Evolutionary conservation across 2,113 vertebrate genomes (phyloP), one percentile per base, ranked within the genome.

Genomic region (Pedetes capensis): DNA sequence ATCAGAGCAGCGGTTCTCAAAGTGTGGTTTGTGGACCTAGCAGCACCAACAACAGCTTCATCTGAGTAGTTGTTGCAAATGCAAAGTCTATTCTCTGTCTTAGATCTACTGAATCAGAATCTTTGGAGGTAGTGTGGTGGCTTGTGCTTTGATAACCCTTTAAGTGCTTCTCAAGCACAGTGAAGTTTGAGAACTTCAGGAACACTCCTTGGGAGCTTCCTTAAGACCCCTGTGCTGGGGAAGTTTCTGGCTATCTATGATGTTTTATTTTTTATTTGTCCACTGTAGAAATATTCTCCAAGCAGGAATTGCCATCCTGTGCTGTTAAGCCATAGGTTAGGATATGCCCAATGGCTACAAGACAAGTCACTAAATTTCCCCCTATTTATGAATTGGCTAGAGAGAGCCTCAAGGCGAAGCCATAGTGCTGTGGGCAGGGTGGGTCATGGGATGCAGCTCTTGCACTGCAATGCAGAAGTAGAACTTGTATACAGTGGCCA

Each of bases 351-450:
- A 1, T 8, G 29, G 51, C 61, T 34, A 14, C 1, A 25, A 85
- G 11, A 59, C 3, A 51, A 68, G 3, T 37, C 13, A 76, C 37
- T 75, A 27, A 78, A 72, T 64, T 57, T 34, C 11, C 14, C 3
- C 5, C 7, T 0, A 0, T 49, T 49, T 47, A 76, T 87, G 53
- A n/a, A 47, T 4, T 55, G 23, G 39, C 2, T 20, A 34, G 63
- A 61, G 29, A 23, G 63, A 29, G 13, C 8, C 0, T 0, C 37
- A 44, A 16, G 6, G 39, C 3, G 4, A 23, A 63, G 57, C n/a
- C 1, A 18, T 14, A 47, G n/a, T 6, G 23, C 29, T 39, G 53
- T 0, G 0, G 1, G 1, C 23, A 0, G 7, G 22, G 34, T 2
- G 0, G 5, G 20, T 55, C 49, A 5, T 47, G 49, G 66, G 37